Conservation (phyloP, 2,113 vertebrate genomes). For the Mastomys coucha region DNA sequence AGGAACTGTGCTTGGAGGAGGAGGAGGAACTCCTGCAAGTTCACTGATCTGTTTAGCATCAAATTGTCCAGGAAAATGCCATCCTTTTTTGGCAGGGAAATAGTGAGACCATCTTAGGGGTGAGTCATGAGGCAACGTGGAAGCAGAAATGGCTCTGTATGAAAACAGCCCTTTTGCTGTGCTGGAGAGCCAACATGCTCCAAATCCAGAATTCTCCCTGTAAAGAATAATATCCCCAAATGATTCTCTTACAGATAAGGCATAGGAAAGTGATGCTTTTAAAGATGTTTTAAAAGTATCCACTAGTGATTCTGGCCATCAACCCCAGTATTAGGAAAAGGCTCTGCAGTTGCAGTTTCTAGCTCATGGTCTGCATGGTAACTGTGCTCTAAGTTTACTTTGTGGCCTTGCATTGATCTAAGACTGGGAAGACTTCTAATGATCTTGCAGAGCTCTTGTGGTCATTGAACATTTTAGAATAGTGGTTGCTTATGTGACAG, state of each 20-base stretch:
- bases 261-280: not conserved
- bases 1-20: not conserved
- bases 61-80: conserved; percentile 44
- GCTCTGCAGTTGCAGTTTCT: not conserved
- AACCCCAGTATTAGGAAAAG: not conserved
- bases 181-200: not conserved
- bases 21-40: not conserved
- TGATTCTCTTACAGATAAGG: not conserved
- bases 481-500: not conserved
- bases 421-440: not conserved
- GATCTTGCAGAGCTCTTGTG: not conserved
- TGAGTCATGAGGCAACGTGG: conserved; percentile 12
- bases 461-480: not conserved
- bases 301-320: not conserved
- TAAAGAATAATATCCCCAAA: not conserved
- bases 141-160: conserved; percentile 28
- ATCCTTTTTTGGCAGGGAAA: not conserved
- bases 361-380: not conserved
- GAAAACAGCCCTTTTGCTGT: not conserved
- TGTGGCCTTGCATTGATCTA: not conserved
- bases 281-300: conserved; percentile 41
- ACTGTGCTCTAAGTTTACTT: not conserved
- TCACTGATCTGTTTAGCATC: conserved; percentile 65
- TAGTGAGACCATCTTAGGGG: conserved; percentile 48
- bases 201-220: not conserved